Base-by-base conservation (phyloP, 2,888 invertebrate species). In the Mimas tiliae region DNA sequence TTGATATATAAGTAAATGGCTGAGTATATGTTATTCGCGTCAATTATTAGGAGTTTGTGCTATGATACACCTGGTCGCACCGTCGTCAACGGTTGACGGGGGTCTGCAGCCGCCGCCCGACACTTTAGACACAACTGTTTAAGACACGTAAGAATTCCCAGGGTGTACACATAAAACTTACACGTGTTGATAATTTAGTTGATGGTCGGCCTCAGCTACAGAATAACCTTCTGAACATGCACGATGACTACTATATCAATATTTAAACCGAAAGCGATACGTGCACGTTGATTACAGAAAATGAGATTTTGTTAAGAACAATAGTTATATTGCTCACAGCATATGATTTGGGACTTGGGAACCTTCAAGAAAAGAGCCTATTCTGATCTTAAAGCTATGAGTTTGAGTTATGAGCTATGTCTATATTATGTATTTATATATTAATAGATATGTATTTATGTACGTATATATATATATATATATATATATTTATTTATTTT, bases 11-110 rank as follows among this genome's bases (percentile, higher is more conserved):
- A 27, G 12, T 21, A 16, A 16, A 6, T 16, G 11, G 19, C 1
- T 6, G 38, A 12, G 16, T 42, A 19, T 38, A 45, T 45, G 45
- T 38, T 42, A 42, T 19, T 12, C 19, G 12, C 80, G 81, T 84
- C 84, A 84, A 86, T 45, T 84, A 82, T 79, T 75, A 75, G 74
- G 77, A 76, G 77, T 78, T 77, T 77, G 75, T 74, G 77, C 73
- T 75, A 79, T 83, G 76, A 73, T 74, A 79, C 84, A 86, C 86
- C 86, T 86, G 85, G 79, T 77, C 77, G 81, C 83, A 88, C 89
- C 89, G 86, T 82, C 89, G 85, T 88, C 89, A 86, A 75, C 77
- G 70, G 73, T 77, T 86, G 87, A 87, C 85, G 82, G 74, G 86
- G 87, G 86, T 86, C 76, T 76, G 34, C 19, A 50, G 16, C 27